These are phyloP conservation scores for Pyrgus malvae DNA, from an alignment of 2,888 invertebrate genomes.

Conservation along the genomic window DNA sequence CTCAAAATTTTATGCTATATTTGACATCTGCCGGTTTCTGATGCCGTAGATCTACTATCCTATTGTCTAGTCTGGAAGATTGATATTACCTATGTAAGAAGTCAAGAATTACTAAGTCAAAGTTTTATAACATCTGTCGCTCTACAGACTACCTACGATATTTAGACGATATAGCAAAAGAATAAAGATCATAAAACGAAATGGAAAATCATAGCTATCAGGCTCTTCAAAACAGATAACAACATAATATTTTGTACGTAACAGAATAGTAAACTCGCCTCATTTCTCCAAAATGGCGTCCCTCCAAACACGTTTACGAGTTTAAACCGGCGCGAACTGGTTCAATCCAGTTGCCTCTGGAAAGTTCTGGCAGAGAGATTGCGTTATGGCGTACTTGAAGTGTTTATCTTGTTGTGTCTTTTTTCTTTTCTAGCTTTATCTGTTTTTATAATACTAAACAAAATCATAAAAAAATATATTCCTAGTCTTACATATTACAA, in stretches of 20 bases:
- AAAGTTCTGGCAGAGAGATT: constrained; percentile 16
- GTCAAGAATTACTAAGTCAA: no score
- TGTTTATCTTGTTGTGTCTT: background rate
- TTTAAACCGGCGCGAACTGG: constrained; percentile 28
- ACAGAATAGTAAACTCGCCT: constrained; percentile 13
- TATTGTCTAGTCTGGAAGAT: no score
- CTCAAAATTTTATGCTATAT: no score
- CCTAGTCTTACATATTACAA: no score
- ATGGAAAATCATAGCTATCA: constrained; percentile 4
- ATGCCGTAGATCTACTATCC: no score
- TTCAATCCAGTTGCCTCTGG: constrained; percentile 17
- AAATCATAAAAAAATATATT: no score
- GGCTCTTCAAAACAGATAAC: background rate
- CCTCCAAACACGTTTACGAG: constrained; percentile 30
- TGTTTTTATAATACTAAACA: no score
- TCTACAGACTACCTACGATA: no score
- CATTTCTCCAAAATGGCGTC: constrained; percentile 23
- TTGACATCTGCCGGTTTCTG: no score
- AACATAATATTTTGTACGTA: constrained; percentile 10
- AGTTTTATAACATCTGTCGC: no score
- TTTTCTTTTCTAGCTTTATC: background rate
- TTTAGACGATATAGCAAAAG: constrained; percentile 8
- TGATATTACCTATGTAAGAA: no score
- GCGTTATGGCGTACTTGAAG: constrained; percentile 5
- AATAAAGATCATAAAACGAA: constrained; percentile 1